These are phyloP conservation scores for Ia io DNA, from an alignment of 2,113 vertebrate genomes.

Conservation along the genomic window DNA sequence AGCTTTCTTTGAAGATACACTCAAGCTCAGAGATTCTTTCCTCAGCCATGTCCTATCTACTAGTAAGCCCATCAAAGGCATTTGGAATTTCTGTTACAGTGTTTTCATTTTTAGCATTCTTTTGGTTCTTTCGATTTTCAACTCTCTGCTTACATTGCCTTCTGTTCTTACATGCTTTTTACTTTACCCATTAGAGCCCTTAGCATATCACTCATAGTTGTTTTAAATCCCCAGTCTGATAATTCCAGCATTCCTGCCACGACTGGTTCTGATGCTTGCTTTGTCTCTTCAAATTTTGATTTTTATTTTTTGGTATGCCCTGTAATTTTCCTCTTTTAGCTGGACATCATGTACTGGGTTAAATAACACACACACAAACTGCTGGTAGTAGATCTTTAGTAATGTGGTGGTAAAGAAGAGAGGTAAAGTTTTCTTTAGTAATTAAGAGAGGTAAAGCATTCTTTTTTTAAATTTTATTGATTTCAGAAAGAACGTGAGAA, in stretches of 20 bases:
- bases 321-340: not conserved
- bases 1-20: not conserved
- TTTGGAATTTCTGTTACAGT: not conserved
- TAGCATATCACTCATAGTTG: not conserved
- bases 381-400: not conserved
- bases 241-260: not conserved
- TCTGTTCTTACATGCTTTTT: not conserved
- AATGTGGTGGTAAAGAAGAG: not conserved
- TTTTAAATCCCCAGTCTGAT: not conserved
- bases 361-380: not conserved
- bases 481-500: no score
- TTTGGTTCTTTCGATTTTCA: not conserved
- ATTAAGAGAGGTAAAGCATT: no score
- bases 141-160: not conserved
- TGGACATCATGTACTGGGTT: not conserved
- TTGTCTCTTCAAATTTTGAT: not conserved
- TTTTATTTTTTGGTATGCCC: not conserved
- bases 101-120: not conserved
- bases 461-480: no score
- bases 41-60: not conserved
- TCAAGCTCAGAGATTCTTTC: not conserved
- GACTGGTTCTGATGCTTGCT: not conserved
- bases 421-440: not conserved
- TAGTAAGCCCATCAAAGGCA: not conserved
- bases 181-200: not conserved